Evolutionary conservation across 2,113 vertebrate species (phyloP).

Genomic region (Oncorhynchus gorbuscha): DNA sequence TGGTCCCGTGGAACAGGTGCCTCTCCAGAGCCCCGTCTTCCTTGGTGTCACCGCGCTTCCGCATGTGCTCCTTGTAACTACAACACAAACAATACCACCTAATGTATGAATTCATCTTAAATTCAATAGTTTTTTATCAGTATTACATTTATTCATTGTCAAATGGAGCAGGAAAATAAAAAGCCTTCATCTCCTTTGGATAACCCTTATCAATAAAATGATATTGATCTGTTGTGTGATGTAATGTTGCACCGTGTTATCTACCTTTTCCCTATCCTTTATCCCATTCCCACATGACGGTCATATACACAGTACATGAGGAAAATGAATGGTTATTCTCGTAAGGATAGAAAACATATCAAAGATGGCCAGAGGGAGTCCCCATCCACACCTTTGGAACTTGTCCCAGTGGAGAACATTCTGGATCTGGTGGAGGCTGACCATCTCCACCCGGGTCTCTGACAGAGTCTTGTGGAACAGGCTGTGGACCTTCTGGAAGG

Average conservation of each 20-base stretch:
- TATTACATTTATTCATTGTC: not conserved
- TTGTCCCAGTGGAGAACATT: slow-evolving; percentile 68
- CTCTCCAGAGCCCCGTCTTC: slow-evolving; percentile 36
- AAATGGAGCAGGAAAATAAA: not conserved
- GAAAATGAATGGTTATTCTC: no score
- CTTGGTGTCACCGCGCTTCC: slow-evolving; percentile 6
- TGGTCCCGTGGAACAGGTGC: slow-evolving; percentile 65
- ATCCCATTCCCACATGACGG: no score
- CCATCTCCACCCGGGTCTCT: slow-evolving; percentile 44
- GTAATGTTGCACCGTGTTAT: no score
- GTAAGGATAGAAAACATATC: no score
- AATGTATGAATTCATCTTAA: not conserved
- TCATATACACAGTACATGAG: no score
- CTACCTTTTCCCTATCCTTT: no score
- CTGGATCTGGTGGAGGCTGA: slow-evolving; percentile 62
- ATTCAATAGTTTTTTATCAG: not conserved
- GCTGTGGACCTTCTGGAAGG: slow-evolving; percentile 24
- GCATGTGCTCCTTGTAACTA: slow-evolving; percentile 59
- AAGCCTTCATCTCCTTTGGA: not conserved
- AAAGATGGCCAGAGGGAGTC: no score
- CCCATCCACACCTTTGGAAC: slow-evolving; percentile 58
- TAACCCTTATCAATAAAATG: no score
- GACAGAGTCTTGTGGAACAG: slow-evolving; percentile 49
- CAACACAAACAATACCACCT: not conserved
- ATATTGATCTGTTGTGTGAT: no score